phyloP scores from a whole-genome alignment of 2,113 vertebrate genomes.

The Elachura formosa region DNA sequence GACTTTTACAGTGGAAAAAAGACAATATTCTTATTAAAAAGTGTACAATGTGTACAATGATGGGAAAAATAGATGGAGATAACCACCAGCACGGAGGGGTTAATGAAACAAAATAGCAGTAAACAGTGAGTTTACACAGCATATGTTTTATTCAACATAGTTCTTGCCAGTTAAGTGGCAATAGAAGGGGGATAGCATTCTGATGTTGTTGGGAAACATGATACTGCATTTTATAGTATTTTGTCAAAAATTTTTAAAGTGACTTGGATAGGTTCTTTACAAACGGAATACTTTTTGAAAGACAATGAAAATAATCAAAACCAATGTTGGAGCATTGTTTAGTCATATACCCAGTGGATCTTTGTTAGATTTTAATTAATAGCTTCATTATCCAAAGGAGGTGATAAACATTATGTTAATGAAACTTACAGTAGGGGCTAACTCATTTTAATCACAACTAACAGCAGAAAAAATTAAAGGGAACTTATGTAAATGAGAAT shows the following conservation, averaged over 20 bases:
- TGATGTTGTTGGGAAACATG: background rate
- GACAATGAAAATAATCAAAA: background rate
- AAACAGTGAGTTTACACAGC: background rate
- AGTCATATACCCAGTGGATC: background rate
- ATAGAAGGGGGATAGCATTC: background rate
- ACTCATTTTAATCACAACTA: background rate
- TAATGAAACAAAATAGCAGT: background rate
- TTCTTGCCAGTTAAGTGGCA: background rate
- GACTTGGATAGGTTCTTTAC: background rate
- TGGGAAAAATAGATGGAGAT: background rate
- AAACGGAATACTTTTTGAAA: background rate
- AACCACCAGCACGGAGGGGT: background rate
- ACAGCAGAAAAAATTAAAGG: background rate
- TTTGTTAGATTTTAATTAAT: conserved; percentile 22
- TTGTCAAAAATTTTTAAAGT: background rate
- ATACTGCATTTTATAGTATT: background rate
- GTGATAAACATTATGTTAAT: conserved; percentile 14
- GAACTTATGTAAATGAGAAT: background rate
- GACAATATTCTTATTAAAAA: background rate
- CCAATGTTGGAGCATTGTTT: background rate
- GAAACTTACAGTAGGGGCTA: background rate
- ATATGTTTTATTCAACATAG: background rate
- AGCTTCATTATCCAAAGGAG: conserved; percentile 9
- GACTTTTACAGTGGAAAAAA: background rate
- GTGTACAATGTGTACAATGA: background rate